These are phyloP conservation scores for Mastomys natalensis DNA, from an alignment of 2,113 vertebrate species.

Conservation along the genomic window DNA sequence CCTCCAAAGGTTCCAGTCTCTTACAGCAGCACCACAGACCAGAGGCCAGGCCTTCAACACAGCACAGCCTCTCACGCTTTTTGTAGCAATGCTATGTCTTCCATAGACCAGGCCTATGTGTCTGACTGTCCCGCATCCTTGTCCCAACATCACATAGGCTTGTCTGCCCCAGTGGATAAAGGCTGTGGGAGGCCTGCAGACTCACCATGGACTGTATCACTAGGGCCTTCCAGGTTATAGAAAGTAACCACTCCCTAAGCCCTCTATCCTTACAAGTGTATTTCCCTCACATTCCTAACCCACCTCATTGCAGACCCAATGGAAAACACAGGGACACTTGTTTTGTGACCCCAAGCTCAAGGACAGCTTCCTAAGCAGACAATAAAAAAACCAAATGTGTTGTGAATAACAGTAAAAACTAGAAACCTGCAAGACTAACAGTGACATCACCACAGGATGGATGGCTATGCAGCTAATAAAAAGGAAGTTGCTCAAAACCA, in stretches of 20 bases:
- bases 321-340: neutral
- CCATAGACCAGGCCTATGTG: neutral
- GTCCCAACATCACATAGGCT: neutral
- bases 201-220: fast-evolving
- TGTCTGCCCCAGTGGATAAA: too few relatives aligned
- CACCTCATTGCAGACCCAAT: neutral
- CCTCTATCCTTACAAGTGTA: neutral
- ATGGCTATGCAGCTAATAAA: neutral
- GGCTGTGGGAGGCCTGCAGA: neutral
- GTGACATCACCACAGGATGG: neutral
- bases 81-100: neutral
- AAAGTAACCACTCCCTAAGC: neutral
- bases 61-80: neutral
- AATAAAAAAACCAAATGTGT: neutral
- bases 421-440: neutral
- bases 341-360: neutral
- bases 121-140: neutral
- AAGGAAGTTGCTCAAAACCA: neutral
- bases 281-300: neutral
- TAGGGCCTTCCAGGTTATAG: neutral
- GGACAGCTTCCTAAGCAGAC: neutral
- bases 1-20: neutral
- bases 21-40: neutral
- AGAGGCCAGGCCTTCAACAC: neutral
- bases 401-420: neutral